Conservation (phyloP, 2,113 vertebrate species). For the Regulus satrapa region DNA sequence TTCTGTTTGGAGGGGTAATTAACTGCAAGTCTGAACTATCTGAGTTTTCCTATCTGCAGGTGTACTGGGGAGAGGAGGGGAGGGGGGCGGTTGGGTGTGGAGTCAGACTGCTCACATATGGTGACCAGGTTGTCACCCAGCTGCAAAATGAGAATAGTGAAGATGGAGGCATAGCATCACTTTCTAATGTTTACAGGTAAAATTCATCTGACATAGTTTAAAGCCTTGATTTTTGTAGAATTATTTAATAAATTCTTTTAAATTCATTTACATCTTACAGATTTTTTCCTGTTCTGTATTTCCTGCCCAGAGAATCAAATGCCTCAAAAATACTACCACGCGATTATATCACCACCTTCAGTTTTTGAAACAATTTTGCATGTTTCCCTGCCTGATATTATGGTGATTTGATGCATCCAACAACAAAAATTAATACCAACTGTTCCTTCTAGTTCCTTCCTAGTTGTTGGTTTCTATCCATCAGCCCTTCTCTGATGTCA, state of each 20-base stretch:
- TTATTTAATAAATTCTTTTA: background rate
- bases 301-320: background rate
- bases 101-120: background rate
- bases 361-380: background rate
- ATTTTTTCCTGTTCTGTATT: background rate
- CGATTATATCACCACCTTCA: background rate
- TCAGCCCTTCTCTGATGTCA: background rate
- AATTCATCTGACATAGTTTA: background rate
- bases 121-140: background rate
- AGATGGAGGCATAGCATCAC: background rate
- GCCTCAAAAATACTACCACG: background rate
- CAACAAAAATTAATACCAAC: background rate
- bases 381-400: background rate
- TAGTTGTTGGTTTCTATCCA: background rate
- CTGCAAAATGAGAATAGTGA: background rate
- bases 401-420: background rate
- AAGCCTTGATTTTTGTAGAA: background rate
- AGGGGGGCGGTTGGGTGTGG: no score
- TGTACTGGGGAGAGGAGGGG: background rate
- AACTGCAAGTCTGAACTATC: conserved; percentile 27
- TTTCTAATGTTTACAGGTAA: background rate
- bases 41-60: conserved; percentile 12
- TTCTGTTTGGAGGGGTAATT: conserved; percentile 47
- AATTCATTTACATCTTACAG: background rate
- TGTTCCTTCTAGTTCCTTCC: background rate